phyloP scores from a whole-genome alignment of 2,113 vertebrate species.

The Arothron firmamentum region DNA sequence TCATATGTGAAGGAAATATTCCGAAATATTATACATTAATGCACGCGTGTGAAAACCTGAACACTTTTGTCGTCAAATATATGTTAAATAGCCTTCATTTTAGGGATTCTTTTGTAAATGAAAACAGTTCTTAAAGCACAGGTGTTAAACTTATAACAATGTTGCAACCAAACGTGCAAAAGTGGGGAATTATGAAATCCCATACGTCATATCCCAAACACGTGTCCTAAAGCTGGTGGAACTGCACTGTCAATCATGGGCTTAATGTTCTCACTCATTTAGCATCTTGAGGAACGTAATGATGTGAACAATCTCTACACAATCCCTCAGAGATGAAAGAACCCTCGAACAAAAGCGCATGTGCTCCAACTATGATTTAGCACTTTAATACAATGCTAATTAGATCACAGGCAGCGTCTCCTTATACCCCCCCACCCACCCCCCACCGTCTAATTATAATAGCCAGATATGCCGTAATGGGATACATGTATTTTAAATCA shows the following conservation, averaged over 20 bases:
- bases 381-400: constrained; percentile 76
- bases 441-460: constrained; percentile 69
- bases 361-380: constrained; percentile 73
- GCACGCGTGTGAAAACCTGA: neutral
- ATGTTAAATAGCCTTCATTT: too few species aligned
- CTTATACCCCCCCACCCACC: constrained; percentile 59
- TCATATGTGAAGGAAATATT: constrained; percentile 7
- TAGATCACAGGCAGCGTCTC: constrained; percentile 68
- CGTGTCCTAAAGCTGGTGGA: constrained; percentile 27
- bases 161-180: neutral
- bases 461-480: constrained; percentile 60
- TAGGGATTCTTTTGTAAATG: too few species aligned
- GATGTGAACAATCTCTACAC: constrained; percentile 69
- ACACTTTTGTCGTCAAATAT: too few species aligned
- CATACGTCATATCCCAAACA: neutral
- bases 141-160: neutral
- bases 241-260: constrained; percentile 55
- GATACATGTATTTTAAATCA: constrained; percentile 53
- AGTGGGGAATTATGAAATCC: too few species aligned
- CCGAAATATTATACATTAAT: neutral
- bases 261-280: constrained; percentile 69
- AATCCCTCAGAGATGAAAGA: constrained; percentile 72
- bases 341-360: constrained; percentile 70
- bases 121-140: neutral
- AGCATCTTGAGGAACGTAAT: constrained; percentile 69